Conservation (phyloP, 2,113 vertebrate species). For the Holacanthus passer region DNA sequence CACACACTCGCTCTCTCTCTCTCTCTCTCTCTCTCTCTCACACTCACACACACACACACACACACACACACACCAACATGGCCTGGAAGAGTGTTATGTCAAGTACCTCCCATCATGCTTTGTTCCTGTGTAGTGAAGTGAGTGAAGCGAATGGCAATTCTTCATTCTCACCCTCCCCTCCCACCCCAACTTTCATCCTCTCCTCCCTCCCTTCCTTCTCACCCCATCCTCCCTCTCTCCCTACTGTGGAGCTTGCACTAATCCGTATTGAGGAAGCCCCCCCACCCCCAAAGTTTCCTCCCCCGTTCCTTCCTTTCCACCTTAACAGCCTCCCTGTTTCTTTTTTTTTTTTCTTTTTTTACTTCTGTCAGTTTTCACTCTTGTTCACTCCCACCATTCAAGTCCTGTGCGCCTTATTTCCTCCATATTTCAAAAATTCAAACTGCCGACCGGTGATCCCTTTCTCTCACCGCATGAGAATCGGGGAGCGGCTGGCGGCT, state of each 20-base stretch:
- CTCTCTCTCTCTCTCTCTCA: conserved; percentile 12
- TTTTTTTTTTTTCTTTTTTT: conserved; percentile 37
- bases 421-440: conserved; percentile 71
- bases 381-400: conserved; percentile 64
- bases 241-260: conserved; percentile 71
- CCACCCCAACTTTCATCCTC: conserved; percentile 85
- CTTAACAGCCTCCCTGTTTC: conserved; percentile 52
- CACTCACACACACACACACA: conserved; percentile 41
- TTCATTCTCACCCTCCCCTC: conserved; percentile 92
- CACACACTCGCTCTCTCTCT: conserved; percentile 22
- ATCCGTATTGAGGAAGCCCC: conserved; percentile 76
- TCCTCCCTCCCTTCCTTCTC: conserved; percentile 87
- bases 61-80: conserved; percentile 83
- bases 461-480: conserved; percentile 56
- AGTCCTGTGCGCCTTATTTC: conserved; percentile 53
- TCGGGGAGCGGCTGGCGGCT: conserved; percentile 44
- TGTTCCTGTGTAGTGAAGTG: conserved; percentile 94
- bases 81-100: conserved; percentile 97
- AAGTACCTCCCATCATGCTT: conserved; percentile 98
- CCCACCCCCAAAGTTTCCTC: conserved; percentile 76
- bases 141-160: conserved; percentile 94
- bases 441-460: conserved; percentile 34
- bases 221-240: conserved; percentile 77
- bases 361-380: conserved; percentile 49
- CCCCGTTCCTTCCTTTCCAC: conserved; percentile 75